Conservation (phyloP, 2,113 vertebrate genomes). For the Chaetodon auriga region DNA sequence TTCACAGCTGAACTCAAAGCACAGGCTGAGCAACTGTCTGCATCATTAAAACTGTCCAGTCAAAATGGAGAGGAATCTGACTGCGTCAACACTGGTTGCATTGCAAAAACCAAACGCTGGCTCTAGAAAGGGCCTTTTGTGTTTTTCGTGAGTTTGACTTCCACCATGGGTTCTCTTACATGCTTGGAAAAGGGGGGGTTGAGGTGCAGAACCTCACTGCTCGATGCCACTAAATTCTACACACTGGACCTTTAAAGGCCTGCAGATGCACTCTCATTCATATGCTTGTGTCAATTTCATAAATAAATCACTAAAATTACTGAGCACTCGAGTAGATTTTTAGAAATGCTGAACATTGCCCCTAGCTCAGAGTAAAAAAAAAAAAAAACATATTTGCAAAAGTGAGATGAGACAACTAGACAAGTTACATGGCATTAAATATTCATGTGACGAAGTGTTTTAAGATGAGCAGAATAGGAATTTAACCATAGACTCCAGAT, state of each 20-base stretch:
- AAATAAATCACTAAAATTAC: background rate
- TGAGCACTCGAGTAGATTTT: background rate
- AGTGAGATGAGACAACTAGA: background rate
- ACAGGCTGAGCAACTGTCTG: background rate
- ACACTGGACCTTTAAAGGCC: background rate
- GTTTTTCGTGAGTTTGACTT: too few relatives aligned
- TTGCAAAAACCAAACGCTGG: too few relatives aligned
- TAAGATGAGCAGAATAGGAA: background rate
- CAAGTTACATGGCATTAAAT: background rate
- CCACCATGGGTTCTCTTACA: too few relatives aligned
- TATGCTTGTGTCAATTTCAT: background rate
- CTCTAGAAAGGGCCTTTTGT: too few relatives aligned
- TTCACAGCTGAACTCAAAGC: constrained; percentile 4
- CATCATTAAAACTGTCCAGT: background rate
- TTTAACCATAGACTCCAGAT: background rate
- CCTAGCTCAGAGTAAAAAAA: background rate
- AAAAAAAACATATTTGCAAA: background rate
- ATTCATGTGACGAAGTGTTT: background rate
- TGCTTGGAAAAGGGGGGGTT: too few relatives aligned
- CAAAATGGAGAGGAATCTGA: constrained; percentile 16
- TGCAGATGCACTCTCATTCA: background rate
- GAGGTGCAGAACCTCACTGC: too few relatives aligned
- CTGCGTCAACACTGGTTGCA: background rate
- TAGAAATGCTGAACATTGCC: background rate
- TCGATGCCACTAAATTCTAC: too few relatives aligned